These are phyloP conservation scores for Drosophila orena DNA, from an alignment of 1,140 invertebrate genomes.

Conservation along the genomic window DNA sequence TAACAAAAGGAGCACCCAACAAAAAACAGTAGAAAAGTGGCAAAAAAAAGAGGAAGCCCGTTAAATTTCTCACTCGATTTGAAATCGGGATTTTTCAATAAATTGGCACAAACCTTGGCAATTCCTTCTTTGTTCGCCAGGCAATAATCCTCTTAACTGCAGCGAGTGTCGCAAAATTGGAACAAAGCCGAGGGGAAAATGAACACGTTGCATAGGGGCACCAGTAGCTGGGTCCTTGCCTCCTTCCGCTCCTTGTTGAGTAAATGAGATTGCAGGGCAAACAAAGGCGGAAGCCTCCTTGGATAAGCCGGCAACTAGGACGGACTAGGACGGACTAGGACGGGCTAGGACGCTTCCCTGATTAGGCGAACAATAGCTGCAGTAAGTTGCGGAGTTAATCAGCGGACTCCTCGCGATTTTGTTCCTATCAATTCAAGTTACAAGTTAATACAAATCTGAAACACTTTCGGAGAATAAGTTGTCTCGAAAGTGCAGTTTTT, in stretches of 20 bases:
- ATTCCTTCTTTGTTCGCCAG: conserved; percentile 36
- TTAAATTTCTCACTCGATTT: conserved; percentile 62
- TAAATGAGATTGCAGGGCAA: conserved; percentile 65
- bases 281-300: conserved; percentile 38
- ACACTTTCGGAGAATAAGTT: no score
- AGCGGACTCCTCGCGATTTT: background rate
- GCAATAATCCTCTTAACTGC: conserved; percentile 83
- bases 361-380: conserved; percentile 21
- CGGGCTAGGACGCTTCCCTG: conserved; percentile 6
- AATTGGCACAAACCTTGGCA: conserved; percentile 66
- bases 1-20: conserved; percentile 28
- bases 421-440: background rate
- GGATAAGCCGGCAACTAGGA: conserved; percentile 36
- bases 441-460: no score
- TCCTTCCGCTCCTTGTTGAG: conserved; percentile 24
- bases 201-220: conserved; percentile 34
- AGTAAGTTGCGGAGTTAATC: background rate
- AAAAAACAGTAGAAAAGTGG: conserved; percentile 24
- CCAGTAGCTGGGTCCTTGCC: conserved; percentile 24
- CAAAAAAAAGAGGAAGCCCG: conserved; percentile 33
- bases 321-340: conserved; percentile 14
- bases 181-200: conserved; percentile 49
- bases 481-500: no score
- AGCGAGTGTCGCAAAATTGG: conserved; percentile 74
- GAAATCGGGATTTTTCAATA: conserved; percentile 74